Evolutionary conservation across 2,797 vertebrate species (phyloP).

Genomic region (Acanthiza pusilla): DNA sequence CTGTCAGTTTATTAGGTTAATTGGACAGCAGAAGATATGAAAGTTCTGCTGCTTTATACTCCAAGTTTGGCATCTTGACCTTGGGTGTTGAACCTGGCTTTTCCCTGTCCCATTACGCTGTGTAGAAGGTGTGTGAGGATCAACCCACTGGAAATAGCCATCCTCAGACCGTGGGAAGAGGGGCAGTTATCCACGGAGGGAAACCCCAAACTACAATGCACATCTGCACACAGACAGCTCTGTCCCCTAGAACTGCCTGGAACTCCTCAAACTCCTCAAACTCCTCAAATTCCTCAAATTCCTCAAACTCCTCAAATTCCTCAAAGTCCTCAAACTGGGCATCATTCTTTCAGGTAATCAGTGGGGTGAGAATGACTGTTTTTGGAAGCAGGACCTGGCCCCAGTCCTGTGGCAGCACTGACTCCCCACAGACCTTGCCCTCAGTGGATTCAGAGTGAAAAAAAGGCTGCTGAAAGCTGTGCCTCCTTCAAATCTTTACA

Average conservation of each 20-base stretch:
- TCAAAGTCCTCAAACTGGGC: not conserved
- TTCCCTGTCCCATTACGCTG: not conserved
- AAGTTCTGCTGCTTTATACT: not conserved
- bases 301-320: no score
- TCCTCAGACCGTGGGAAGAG: not conserved
- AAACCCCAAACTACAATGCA: not conserved
- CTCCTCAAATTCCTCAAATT: no score
- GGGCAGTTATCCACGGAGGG: not conserved
- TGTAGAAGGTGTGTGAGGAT: not conserved
- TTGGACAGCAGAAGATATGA: not conserved
- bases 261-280: not conserved
- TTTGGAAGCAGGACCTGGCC: not conserved
- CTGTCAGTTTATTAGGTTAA: not conserved
- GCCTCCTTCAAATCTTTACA: not conserved
- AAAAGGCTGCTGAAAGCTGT: not conserved
- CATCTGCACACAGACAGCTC: not conserved
- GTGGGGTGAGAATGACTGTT: rapidly evolving
- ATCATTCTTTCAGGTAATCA: not conserved
- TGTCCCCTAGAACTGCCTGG: not conserved
- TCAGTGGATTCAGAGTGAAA: not conserved
- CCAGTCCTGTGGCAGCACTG: not conserved
- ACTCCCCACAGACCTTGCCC: not conserved
- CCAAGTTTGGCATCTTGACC: not conserved
- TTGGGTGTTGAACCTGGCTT: not conserved
- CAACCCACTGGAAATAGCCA: not conserved